These are phyloP conservation scores for Numenius arquata DNA, from an alignment of 2,113 vertebrate genomes.

Conservation along the genomic window DNA sequence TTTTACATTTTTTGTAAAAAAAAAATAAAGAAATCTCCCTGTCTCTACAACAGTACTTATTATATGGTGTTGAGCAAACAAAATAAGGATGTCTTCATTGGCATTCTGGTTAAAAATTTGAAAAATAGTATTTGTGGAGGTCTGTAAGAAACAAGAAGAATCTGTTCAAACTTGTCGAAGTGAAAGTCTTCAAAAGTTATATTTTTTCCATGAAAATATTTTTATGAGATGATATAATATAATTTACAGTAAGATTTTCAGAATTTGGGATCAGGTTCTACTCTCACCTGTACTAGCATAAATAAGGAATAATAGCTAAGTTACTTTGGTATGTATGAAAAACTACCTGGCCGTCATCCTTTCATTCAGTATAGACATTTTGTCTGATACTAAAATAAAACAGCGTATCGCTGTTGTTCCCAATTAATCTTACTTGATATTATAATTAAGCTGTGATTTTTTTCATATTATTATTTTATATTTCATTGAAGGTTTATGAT, in stretches of 20 bases:
- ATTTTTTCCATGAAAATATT: not conserved
- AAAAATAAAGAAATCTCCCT: not conserved
- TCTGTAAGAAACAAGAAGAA: not conserved
- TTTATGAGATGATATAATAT: not conserved
- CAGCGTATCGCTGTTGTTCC: not conserved
- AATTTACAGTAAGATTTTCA: not conserved
- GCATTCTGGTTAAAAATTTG: not conserved
- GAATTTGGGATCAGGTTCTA: not conserved
- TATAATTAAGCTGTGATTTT: slow-evolving; percentile 23
- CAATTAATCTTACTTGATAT: slow-evolving; percentile 31
- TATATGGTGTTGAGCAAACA: not conserved
- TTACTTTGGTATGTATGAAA: not conserved
- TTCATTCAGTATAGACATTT: not conserved
- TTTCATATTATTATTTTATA: slow-evolving; percentile 31
- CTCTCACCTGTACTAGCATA: not conserved
- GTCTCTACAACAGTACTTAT: not conserved
- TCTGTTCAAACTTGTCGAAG: not conserved
- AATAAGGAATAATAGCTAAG: not conserved
- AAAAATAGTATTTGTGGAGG: not conserved
- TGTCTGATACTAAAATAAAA: not conserved
- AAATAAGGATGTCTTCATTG: not conserved
- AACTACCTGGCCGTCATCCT: not conserved
- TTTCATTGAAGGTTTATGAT: slow-evolving; percentile 28
- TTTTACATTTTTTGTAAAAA: not conserved
- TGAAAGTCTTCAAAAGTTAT: not conserved